Evolutionary conservation across 64 coral and sea anemone species (phyloP), one percentile per base, ranked within the genome.

Genomic region (Montipora capricornis): DNA sequence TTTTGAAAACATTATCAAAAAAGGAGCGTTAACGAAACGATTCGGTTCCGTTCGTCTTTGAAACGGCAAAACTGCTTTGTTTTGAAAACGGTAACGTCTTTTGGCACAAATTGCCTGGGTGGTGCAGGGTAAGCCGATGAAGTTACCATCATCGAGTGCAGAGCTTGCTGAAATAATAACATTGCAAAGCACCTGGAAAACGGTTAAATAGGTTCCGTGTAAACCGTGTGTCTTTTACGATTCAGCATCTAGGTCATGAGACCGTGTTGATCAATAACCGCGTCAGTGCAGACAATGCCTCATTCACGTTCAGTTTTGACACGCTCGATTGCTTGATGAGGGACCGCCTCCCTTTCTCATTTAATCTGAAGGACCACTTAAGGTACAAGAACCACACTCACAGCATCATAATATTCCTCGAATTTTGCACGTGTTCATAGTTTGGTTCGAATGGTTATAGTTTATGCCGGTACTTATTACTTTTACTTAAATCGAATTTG

Each of bases 11-110:
- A 12, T 50, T 19, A 16, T 19, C 37, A 64, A 64, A 64, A 19
- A 74, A 89, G 49, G 22, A 19, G 19, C 74, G 29, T 89, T 89
- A 78, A 58, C 44, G 61, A 89, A 89, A 89, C 22, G 52, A 51
- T 78, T 89, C 26, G 87, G 49, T 89, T 51, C 87, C 73, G 26
- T 89, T 78, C 53, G 75, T 78, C 51, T 10, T 78, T 77, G 75
- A 76, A 89, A 78, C 87, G 47, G 6, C 53, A 8, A 64, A 64
- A 64, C 60, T 64, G 60, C 60, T 64, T 88, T 70, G 47, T 53
- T 88, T 88, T 88, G 46, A 76, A 88, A 88, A 88, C 55, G 17
- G 70, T 47, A 76, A 88, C 71, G 87, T 37, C 60, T 64, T 75
- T 88, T 88, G 29, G 26, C n/a, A 45, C 20, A 76, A 74, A 74